Evolutionary conservation across 2,888 invertebrate genomes (phyloP), one percentile per base, ranked within the genome.

Genomic region (Drosophila tanythrix): DNA sequence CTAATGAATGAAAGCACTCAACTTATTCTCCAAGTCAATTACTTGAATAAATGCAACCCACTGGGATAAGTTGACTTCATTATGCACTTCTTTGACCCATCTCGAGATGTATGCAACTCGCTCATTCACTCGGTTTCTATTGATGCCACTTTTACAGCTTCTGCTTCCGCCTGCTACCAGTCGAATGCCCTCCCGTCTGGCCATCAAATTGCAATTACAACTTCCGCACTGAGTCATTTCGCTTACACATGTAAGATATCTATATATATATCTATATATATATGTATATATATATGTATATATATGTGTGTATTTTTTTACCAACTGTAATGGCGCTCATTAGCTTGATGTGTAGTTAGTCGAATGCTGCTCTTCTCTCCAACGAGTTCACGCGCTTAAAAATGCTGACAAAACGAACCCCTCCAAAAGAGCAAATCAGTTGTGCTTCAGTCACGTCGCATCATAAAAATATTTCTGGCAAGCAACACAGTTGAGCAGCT

Each of bases 161-260:
- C n/a, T 53, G 27, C 38, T 60, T 70, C 60, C 40, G 68, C 50
- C 67, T 27, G 13, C 25, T 8, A 21, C 60, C 43, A 43, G 21
- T 55, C 18, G 29, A 18, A 38, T 67, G 27, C 31, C 40, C 27
- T 53, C 27, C 36, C 52, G 53, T 60, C 53, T 69, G 51, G 50
- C 13, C 35, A 33, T 21, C 68, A 64, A 77, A 71, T 35, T 74
- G 85, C 80, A 79, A 84, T 88, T 88, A 84, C 79, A 82, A 84
- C 80, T 82, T 85, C 85, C 85, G 89, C 61, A 61, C 70, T 89
- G 79, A 79, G 61, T 89, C 88, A 83, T 63, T 50, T 50, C 35
- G 31, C 40, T 29, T 6, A 43, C 40, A 57, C 21, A 57, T 40
- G 38, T 29, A 25, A 27, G 7, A 40, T 43, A 38, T 15, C 33